Percentiles rank a stretch among this genome's conserved stretches.
Evolutionary conservation across 2,113 vertebrate genomes (phyloP).

Genomic region (Hiodon alosoides): DNA sequence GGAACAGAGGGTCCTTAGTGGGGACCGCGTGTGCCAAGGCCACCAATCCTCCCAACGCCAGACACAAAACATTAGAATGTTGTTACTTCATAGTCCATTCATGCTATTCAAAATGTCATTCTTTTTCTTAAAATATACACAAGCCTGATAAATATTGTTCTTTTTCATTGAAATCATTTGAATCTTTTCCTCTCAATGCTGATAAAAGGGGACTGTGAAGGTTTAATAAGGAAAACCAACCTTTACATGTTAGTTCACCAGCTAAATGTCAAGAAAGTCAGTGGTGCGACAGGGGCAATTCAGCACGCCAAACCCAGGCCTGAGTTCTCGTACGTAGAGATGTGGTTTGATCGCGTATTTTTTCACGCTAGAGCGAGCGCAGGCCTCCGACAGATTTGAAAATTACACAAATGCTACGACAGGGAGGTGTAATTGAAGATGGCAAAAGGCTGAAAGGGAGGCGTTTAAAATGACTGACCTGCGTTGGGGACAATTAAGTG

Average conservation of each 20-base stretch:
- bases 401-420: conserved; percentile 79
- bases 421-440: conserved; percentile 83
- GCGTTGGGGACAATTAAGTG: conserved; percentile 77
- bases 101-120: too few species aligned
- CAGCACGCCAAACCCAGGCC: conserved; percentile 41
- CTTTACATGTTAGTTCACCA: too few species aligned
- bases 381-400: conserved; percentile 74
- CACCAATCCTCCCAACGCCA: too few species aligned
- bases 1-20: too few species aligned
- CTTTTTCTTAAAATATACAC: too few species aligned
- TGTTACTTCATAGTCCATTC: too few species aligned
- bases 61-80: too few species aligned
- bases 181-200: too few species aligned
- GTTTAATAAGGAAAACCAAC: too few species aligned
- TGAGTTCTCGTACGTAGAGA: conserved; percentile 75
- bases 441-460: conserved; percentile 76
- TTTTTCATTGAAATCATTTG: too few species aligned
- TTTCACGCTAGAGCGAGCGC: conserved; percentile 75
- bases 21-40: too few species aligned
- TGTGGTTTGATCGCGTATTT: conserved; percentile 76
- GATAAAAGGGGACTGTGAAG: background rate
- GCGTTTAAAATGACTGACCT: conserved; percentile 71
- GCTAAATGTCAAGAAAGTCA: background rate
- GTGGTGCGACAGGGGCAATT: conserved; percentile 30
- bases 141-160: too few species aligned